Conservation (phyloP, 2,797 vertebrate genomes). For the Poeciliopsis paucimaculata region DNA sequence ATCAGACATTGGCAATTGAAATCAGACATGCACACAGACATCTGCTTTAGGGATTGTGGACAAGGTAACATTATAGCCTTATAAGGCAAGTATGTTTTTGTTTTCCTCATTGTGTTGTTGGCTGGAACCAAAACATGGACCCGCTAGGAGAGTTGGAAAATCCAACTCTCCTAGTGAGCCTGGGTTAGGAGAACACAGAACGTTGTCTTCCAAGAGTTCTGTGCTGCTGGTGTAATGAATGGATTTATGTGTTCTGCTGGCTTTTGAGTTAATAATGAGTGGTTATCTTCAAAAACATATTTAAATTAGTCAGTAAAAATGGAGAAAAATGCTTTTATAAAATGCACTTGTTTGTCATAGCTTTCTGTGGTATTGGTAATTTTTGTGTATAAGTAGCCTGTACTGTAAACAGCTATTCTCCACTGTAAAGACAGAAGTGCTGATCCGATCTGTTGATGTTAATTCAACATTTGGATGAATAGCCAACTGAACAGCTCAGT, state of each 20-base stretch:
- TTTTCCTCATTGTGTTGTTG: conserved; percentile 29
- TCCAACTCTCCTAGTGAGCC: conserved; percentile 32
- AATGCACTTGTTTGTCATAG: background rate
- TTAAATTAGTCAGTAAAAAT: background rate
- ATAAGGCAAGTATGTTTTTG: conserved; percentile 50
- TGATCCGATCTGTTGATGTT: no score
- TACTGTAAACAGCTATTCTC: no score
- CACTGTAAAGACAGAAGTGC: no score
- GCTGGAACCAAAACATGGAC: conserved; percentile 43
- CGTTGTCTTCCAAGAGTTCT: background rate
- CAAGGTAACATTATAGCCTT: conserved; percentile 59
- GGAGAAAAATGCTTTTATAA: background rate
- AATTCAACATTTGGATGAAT: no score
- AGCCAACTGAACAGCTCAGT: no score
- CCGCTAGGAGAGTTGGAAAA: conserved; percentile 53
- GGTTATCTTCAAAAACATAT: conserved; percentile 1
- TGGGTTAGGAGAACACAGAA: conserved; percentile 11
- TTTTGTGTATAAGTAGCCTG: no score
- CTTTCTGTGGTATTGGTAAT: background rate
- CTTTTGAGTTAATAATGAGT: background rate
- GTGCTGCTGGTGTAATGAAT: conserved; percentile 1
- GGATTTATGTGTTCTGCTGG: background rate
- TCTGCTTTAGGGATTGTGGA: conserved; percentile 51
- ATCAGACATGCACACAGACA: conserved; percentile 30
- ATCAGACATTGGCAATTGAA: conserved; percentile 17